Percentiles rank a stretch among this genome's conserved stretches.
Conservation (phyloP, 2,888 invertebrate species). For the Taphrorychus bicolor region DNA sequence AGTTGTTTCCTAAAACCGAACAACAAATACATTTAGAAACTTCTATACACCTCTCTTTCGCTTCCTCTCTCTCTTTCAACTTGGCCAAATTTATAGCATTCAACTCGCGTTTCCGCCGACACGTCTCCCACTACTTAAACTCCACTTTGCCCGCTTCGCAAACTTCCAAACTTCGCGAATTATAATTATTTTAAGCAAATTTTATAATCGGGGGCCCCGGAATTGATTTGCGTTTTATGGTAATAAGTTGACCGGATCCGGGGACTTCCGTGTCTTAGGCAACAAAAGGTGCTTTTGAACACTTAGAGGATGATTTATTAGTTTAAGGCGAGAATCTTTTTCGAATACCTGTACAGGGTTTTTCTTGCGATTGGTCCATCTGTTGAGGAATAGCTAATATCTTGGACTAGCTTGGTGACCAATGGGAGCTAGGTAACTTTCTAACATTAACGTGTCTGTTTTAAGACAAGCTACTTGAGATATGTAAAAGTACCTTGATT, state of each 20-base stretch:
- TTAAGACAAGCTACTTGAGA: too few relatives aligned
- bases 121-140: constrained; percentile 35
- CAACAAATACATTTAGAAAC: too few relatives aligned
- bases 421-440: too few relatives aligned
- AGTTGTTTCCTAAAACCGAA: background rate
- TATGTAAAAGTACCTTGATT: too few relatives aligned
- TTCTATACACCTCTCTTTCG: too few relatives aligned
- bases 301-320: too few relatives aligned
- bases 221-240: constrained; percentile 38
- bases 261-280: constrained; percentile 12
- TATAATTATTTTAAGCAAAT: constrained; percentile 40
- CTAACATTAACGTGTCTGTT: too few relatives aligned
- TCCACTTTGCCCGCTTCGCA: constrained; percentile 30
- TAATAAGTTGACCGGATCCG: constrained; percentile 15
- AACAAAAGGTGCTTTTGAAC: constrained; percentile 31
- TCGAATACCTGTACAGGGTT: too few relatives aligned
- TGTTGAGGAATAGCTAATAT: too few relatives aligned
- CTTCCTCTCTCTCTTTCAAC: constrained; percentile 11
- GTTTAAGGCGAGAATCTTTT: too few relatives aligned
- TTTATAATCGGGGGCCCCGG: constrained; percentile 31
- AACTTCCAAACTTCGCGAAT: constrained; percentile 33
- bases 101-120: constrained; percentile 24
- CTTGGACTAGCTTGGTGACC: too few relatives aligned
- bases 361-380: too few relatives aligned
- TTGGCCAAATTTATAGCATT: constrained; percentile 6